Percentiles rank a stretch among this genome's conserved stretches.
phyloP scores from a whole-genome alignment of 2,888 invertebrate species.

The Pseudoips prasinana region DNA sequence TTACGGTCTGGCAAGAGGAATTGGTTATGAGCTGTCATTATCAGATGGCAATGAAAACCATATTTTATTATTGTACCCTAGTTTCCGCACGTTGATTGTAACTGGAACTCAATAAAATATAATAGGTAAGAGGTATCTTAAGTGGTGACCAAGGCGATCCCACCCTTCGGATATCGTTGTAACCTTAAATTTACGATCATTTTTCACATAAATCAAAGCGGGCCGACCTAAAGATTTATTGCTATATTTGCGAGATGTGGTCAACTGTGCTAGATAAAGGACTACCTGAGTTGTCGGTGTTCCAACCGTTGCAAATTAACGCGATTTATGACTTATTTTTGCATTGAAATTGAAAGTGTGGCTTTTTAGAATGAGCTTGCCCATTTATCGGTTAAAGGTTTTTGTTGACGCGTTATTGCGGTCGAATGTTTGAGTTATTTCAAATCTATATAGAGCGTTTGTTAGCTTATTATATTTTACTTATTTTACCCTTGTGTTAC shows the following conservation, averaged over 20 bases:
- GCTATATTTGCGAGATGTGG: conserved; percentile 57
- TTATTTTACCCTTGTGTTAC: no score
- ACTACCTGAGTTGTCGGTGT: conserved; percentile 54
- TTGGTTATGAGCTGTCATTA: no score
- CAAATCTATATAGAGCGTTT: not conserved
- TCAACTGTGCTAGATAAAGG: conserved; percentile 55
- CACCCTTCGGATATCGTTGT: conserved; percentile 57
- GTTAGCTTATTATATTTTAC: no score
- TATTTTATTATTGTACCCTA: no score
- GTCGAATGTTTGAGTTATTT: not conserved
- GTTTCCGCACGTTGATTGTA: conserved; percentile 2
- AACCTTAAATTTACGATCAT: conserved; percentile 81
- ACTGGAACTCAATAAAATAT: conserved; percentile 33
- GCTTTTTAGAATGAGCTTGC: conserved; percentile 27
- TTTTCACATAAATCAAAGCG: conserved; percentile 81
- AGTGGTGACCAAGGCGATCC: conserved; percentile 42
- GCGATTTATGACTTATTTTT: conserved; percentile 59
- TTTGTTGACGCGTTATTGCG: not conserved
- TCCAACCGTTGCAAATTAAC: conserved; percentile 42
- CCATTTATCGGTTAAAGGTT: conserved; percentile 14
- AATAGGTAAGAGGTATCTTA: conserved; percentile 55
- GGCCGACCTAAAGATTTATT: conserved; percentile 74
- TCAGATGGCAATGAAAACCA: no score
- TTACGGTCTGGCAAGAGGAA: no score
- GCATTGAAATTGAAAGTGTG: conserved; percentile 58